These are phyloP conservation scores for Polydrusus tereticollis DNA, from an alignment of 2,888 invertebrate species.

Conservation along the genomic window DNA sequence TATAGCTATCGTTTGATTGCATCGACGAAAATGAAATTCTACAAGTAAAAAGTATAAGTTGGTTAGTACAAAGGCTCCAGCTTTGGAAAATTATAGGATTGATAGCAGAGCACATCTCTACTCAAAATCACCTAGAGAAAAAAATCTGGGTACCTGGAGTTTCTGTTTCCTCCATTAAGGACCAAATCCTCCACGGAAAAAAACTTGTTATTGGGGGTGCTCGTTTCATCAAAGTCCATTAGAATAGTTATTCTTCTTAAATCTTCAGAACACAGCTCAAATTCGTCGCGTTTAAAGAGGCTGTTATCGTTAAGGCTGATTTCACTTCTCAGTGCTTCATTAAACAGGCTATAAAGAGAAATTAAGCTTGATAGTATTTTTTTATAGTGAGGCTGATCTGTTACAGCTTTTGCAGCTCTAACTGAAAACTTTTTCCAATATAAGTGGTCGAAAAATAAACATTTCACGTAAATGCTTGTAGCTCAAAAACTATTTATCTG, in stretches of 20 bases:
- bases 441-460: too few relatives aligned
- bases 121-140: too few relatives aligned
- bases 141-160: conserved; percentile 12
- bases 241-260: conserved; percentile 56
- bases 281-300: conserved; percentile 55
- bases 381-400: too few relatives aligned
- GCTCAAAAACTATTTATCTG: too few relatives aligned
- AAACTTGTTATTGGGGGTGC: conserved; percentile 48
- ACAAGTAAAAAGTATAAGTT: background rate
- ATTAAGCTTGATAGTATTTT: background rate
- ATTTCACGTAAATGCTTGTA: too few relatives aligned
- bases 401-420: too few relatives aligned
- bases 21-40: conserved; percentile 56
- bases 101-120: too few relatives aligned
- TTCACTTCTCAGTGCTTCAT: conserved; percentile 55
- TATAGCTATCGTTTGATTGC: conserved; percentile 51
- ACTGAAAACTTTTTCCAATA: too few relatives aligned
- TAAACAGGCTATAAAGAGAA: conserved; percentile 54
- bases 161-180: conserved; percentile 41
- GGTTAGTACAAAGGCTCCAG: too few relatives aligned
- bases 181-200: conserved; percentile 56
- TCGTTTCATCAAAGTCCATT: conserved; percentile 61
- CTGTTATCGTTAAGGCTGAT: conserved; percentile 54
- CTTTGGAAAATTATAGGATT: too few relatives aligned
- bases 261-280: conserved; percentile 56